phyloP scores from a whole-genome alignment of 2,888 invertebrate species.

The Craniophora ligustri region DNA sequence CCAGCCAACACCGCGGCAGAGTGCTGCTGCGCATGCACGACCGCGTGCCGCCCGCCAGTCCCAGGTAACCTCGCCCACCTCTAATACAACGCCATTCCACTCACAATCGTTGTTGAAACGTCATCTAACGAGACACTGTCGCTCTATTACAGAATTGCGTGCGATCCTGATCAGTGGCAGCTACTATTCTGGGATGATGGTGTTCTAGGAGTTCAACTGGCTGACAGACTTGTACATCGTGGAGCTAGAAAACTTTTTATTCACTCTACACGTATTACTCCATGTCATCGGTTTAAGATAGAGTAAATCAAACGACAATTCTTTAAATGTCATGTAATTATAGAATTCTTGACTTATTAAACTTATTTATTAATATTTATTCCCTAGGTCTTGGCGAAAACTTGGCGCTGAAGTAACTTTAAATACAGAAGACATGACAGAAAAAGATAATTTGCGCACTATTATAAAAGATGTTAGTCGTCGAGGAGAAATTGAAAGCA shows the following conservation, averaged over 20 bases:
- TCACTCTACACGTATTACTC: constrained; percentile 17
- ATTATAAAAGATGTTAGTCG: neutral
- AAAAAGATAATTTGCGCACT: neutral
- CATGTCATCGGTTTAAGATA: constrained; percentile 17
- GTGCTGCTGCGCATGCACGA: constrained; percentile 61
- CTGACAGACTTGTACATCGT: constrained; percentile 55
- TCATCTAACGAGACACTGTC: constrained; percentile 24
- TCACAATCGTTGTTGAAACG: neutral
- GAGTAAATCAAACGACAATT: neutral
- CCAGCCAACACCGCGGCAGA: constrained; percentile 68
- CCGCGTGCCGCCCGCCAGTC: constrained; percentile 10
- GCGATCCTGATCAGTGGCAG: constrained; percentile 12
- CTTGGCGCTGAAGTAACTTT: constrained; percentile 8
- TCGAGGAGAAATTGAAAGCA: constrained; percentile 13
- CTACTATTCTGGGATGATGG: constrained; percentile 31
- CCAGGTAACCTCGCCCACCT: constrained; percentile 46
- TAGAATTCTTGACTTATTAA: neutral
- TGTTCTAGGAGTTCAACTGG: constrained; percentile 55
- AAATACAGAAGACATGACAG: neutral
- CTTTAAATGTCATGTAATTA: too few relatives aligned
- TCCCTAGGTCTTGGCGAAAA: constrained; percentile 12
- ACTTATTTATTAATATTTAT: neutral
- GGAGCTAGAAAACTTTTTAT: constrained; percentile 62
- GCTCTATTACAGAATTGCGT: constrained; percentile 27
- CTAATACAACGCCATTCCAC: neutral